These are phyloP conservation scores for Polymixis flavicincta DNA, from an alignment of 2,888 invertebrate species.

Conservation along the genomic window DNA sequence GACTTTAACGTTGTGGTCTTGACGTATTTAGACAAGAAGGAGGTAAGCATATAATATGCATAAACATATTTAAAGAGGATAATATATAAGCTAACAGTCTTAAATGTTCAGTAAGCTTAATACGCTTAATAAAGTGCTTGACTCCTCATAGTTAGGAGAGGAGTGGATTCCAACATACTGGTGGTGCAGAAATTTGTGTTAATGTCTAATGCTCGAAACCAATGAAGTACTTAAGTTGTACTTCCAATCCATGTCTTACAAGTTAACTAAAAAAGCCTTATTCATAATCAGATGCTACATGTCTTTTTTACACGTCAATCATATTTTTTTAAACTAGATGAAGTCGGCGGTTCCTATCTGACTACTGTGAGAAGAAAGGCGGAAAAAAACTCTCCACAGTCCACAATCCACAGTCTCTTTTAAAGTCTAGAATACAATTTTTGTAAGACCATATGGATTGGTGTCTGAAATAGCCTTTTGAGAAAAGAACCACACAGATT, in stretches of 20 bases:
- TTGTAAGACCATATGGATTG: too few relatives aligned
- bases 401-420: too few relatives aligned
- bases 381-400: too few relatives aligned
- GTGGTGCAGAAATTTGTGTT: slow-evolving; percentile 1
- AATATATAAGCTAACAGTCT: not conserved
- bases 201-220: not conserved
- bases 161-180: not conserved
- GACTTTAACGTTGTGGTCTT: not conserved
- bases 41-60: not conserved
- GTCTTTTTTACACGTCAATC: too few relatives aligned
- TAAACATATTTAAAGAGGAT: not conserved
- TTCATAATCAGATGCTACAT: too few relatives aligned
- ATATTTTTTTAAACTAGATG: too few relatives aligned
- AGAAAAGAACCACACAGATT: too few relatives aligned
- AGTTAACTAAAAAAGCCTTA: not conserved
- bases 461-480: too few relatives aligned
- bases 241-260: not conserved
- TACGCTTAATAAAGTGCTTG: slow-evolving; percentile 9
- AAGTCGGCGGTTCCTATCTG: too few relatives aligned
- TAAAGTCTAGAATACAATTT: too few relatives aligned
- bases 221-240: slow-evolving; percentile 1
- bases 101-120: not conserved
- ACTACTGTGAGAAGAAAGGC: too few relatives aligned
- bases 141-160: not conserved
- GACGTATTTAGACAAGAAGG: not conserved